Evolutionary conservation across 2,888 invertebrate genomes (phyloP), one percentile per base, ranked within the genome.

Genomic region (Tubulanus polymorphus): DNA sequence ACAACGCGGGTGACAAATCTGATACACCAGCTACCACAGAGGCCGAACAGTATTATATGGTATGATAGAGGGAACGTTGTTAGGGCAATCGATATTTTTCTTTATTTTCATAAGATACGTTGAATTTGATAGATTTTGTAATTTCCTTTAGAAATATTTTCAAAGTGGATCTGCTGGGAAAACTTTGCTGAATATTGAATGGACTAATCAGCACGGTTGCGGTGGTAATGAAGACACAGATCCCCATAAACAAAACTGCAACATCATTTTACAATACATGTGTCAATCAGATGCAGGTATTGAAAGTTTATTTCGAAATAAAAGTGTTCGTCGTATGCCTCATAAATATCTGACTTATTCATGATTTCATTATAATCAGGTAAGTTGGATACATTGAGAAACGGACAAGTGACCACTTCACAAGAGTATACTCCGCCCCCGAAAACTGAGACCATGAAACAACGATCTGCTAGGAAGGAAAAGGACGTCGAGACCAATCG

Each of bases 131-230:
- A n/a, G n/a, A n/a, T n/a, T n/a, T n/a, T 77, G 77, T 63, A 71
- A 76, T 58, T 32, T 32, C n/a, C 15, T 68, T 35, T 64, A 78
- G 78, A 70, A 70, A 66, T 76, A 74, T 59, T 78, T 78, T 58
- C 75, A 78, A 63, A 76, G 76, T 63, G 70, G 72, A 18, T 51
- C 66, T 28, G 58, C 23, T 23, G 73, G 69, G 5, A 58, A 66
- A 29, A 69, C 65, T 41, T 58, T 63, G 27, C 55, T 78, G 55
- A 64, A 61, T 1, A 45, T 78, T n/a, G 76, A 78, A 56, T 78
- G 78, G 78, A 78, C 76, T 50, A 76, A 74, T 62, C 78, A 78
- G 61, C 78, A 78, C 62, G 78, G 78, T 6, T 78, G 78, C 69
- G 77, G 78, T 3, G 76, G 75, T 0, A 70, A 74, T 54, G 74